Base-by-base conservation (phyloP, 1,140 invertebrate species). In the Homalodisca vitripennis region DNA sequence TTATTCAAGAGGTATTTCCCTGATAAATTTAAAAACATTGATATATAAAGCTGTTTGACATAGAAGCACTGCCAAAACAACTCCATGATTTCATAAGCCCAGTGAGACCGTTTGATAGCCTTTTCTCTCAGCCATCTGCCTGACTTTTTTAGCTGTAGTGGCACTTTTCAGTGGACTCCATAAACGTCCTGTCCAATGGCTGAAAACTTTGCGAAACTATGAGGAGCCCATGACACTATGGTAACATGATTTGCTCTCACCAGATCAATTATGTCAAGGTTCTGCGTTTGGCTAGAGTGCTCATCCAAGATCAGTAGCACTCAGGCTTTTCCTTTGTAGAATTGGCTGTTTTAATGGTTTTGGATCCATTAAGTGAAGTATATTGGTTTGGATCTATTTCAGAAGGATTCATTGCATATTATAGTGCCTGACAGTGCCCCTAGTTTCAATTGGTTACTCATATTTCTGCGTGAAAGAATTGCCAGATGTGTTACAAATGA, bases 401-500 rank as follows among this genome's bases (percentile, higher is more conserved):
- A 31, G 71, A 74, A 31, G 64, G 27, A 73, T 78, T 73, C 13
- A 65, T 73, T 53, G 34, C 60, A 29, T 75, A 79, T 62, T n/a
- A 74, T 73, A 24, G 63, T 75, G 31, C 78, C 79, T 68, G 73
- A 41, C 32, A 78, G 66, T 46, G 47, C 31, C 17, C 47, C 60
- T 22, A 55, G 62, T 26, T 34, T 32, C n/a, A 69, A 27, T 12
- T 53, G 34, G 47, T 78, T 70, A 27, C 78, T 70, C 48, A 68
- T 78, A 64, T 73, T 74, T 30, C 73, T 72, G 29, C 78, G 57
- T 0, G 80, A 79, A 73, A 82, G 82, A 62, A 83, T 73, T 30
- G 83, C 74, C 34, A 79, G 72, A 12, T 80, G 80, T 24, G 81
- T 80, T 17, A 83, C 71, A 27, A 63, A 60, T 63, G 77, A 78